Percentiles rank a stretch among this genome's conserved stretches.
These are phyloP conservation scores for Xenopus tropicalis DNA, from an alignment of 2,113 vertebrate genomes.

Conservation along the genomic window UCB_Xtro_10.0 CM004447.2:82487501-82488000, in stretches of 20 bases:
- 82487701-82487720: constrained; percentile 39
- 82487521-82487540: constrained; percentile 43
- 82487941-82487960: no score
- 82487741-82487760: constrained; percentile 27
- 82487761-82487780: constrained; percentile 23
- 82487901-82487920: background rate
- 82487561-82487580: constrained; percentile 34
- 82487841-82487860: constrained; percentile 6
- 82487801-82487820: constrained; percentile 22
- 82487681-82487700: constrained; percentile 43
- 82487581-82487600: constrained; percentile 38
- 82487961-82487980: no score
- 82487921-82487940: background rate
- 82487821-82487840: constrained; percentile 21
- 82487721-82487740: constrained; percentile 38
- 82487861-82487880: background rate
- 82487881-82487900: background rate
- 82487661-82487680: constrained; percentile 41
- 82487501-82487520: constrained; percentile 46
- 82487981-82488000: no score
- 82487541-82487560: constrained; percentile 41
- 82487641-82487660: constrained; percentile 43
- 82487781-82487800: constrained; percentile 8
- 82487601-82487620: constrained; percentile 46
- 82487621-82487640: constrained; percentile 43